Base-by-base conservation (phyloP, 2,888 invertebrate species). In the Drosophila rubida region DNA sequence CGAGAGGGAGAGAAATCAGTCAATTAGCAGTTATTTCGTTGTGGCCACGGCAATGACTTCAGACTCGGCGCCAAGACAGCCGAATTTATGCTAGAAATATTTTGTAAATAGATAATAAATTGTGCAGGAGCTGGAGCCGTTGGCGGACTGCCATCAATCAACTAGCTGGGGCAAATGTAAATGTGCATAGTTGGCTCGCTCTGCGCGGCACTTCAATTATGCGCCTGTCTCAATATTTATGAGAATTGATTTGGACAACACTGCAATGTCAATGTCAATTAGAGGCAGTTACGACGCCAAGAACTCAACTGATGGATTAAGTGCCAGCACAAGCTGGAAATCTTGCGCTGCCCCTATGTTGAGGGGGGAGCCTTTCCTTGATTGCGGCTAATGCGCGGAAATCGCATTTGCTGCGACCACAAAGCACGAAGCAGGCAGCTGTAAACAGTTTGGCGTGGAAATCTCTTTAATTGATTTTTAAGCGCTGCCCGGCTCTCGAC, bases 151-250 rank as follows among this genome's bases (percentile, higher is more conserved):
- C 49, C 82, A 82, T 82, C 82, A 85, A 82, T 71, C 85, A 80
- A 75, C 65, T 66, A 66, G 64, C 35, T 53, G 44, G 67, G 62
- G 48, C 48, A 77, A 44, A 69, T 69, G 72, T 72, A 69, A 79
- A 75, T 82, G 84, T 37, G 14, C 13, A 37, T 37, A 37, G 35
- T 37, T 37, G 7, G 77, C 79, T 77, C 35, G 11, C 62, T 22
- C 49, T 32, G n/a, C 49, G n/a, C 32, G 49, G 49, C 63, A 67
- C 82, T 74, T 83, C 82, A 83, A 83, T 83, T 83, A 83, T 83
- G 80, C 80, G 85, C 63, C 75, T 83, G 82, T 83, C 82, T 80
- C 67, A 83, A 83, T 83, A 83, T 83, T 83, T 83, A 85, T 83
- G 82, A 82, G 85, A 83, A 85, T 83, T 83, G 82, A 83, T 85